Conservation (phyloP, 2,888 invertebrate genomes). For the Desoria tigrina region DNA sequence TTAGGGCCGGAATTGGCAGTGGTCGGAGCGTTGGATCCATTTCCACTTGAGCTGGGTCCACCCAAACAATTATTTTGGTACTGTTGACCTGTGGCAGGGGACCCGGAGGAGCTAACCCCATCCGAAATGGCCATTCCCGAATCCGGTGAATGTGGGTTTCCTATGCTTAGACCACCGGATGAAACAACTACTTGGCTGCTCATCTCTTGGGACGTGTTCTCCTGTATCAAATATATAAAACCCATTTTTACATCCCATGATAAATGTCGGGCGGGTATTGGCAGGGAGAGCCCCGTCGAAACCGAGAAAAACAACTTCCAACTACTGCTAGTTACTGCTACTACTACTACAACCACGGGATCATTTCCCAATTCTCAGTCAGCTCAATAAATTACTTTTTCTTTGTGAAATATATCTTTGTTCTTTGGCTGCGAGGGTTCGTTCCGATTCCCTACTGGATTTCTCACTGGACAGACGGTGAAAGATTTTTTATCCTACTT, state of each 20-base stretch:
- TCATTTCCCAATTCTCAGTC: conserved; percentile 8
- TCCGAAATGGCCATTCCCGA: conserved; percentile 62
- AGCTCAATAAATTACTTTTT: conserved; percentile 21
- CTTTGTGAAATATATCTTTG: conserved; percentile 8
- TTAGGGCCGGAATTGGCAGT: conserved; percentile 29
- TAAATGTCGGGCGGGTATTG: too few species aligned
- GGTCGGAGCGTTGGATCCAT: conserved; percentile 33
- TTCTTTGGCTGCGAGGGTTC: neutral
- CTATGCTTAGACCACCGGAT: conserved; percentile 46
- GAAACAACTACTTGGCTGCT: conserved; percentile 36
- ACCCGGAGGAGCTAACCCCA: conserved; percentile 59
- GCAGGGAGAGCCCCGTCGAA: too few species aligned
- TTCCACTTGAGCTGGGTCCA: conserved; percentile 41
- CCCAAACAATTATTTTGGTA: conserved; percentile 36
- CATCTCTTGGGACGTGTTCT: conserved; percentile 52
- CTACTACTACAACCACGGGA: neutral
- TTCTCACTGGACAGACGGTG: conserved; percentile 15
- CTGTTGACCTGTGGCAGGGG: conserved; percentile 60
- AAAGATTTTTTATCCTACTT: conserved; percentile 9
- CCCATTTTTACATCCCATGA: neutral
- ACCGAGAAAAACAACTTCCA: too few species aligned
- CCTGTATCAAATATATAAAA: conserved; percentile 31
- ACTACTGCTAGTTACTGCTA: too few species aligned
- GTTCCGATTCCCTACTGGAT: neutral
- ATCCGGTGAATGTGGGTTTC: conserved; percentile 54